These are phyloP conservation scores for Oenanthe oenanthe DNA, from an alignment of 2,113 vertebrate species.

Conservation along the genomic window DNA sequence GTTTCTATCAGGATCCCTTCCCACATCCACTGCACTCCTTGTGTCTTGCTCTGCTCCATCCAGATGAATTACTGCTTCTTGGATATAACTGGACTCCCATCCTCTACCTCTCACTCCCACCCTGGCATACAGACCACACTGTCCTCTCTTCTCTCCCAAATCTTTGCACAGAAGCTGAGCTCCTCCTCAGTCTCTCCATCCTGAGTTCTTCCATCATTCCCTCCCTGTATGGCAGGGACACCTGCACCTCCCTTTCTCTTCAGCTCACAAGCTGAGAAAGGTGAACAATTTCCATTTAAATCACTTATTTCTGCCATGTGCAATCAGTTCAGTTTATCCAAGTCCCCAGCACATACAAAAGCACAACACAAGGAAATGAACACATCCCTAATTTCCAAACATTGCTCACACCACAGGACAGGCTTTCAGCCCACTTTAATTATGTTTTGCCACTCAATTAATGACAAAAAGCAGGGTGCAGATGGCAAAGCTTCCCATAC, in stretches of 20 bases:
- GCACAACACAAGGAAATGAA: background rate
- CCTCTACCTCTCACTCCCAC: background rate
- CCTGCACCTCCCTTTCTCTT: background rate
- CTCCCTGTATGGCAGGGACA: background rate
- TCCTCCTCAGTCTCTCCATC: background rate
- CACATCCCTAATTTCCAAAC: background rate
- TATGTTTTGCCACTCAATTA: background rate
- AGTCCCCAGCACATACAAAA: background rate
- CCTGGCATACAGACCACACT: background rate
- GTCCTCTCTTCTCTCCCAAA: background rate
- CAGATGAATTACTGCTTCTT: background rate
- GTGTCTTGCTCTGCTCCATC: background rate
- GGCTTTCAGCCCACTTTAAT: background rate
- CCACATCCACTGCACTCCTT: background rate
- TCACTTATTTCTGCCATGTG: background rate
- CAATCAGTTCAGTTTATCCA: background rate
- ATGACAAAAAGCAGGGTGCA: background rate
- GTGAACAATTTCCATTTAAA: background rate
- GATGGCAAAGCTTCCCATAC: constrained; percentile 66
- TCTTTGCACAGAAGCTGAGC: background rate
- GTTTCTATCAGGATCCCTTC: background rate
- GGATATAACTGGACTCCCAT: background rate
- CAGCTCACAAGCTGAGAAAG: background rate
- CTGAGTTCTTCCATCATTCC: background rate
- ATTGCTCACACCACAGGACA: background rate